These are phyloP conservation scores for Whitmania pigra DNA, from an alignment of 1,140 invertebrate genomes.

Conservation along the genomic window DNA sequence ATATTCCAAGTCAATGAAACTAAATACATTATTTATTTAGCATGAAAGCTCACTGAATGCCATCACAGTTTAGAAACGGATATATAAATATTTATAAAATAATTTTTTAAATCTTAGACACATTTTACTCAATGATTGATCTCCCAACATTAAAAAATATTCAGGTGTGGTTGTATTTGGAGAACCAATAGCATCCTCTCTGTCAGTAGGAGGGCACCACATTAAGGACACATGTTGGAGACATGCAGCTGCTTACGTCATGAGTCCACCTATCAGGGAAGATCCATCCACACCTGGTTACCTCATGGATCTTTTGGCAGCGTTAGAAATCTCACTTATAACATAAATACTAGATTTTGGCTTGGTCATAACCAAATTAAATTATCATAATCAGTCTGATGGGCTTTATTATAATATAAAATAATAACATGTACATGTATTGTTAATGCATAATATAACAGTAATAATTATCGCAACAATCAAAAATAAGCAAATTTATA, in stretches of 20 bases:
- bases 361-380: neutral
- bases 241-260: slow-evolving; percentile 75
- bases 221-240: slow-evolving; percentile 52
- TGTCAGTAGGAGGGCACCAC: slow-evolving; percentile 45
- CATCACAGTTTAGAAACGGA: too few relatives aligned
- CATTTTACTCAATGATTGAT: too few relatives aligned
- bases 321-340: slow-evolving; percentile 49
- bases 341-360: too few relatives aligned
- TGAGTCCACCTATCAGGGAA: slow-evolving; percentile 76
- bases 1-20: too few relatives aligned
- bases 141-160: slow-evolving; percentile 2
- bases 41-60: too few relatives aligned
- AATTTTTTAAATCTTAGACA: too few relatives aligned
- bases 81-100: too few relatives aligned
- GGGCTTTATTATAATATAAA: neutral
- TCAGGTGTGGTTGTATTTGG: slow-evolving; percentile 62
- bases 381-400: neutral
- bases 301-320: slow-evolving; percentile 68
- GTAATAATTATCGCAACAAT: too few relatives aligned
- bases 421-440: too few relatives aligned
- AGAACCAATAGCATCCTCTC: slow-evolving; percentile 76
- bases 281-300: slow-evolving; percentile 67
- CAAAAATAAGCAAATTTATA: too few relatives aligned
- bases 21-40: too few relatives aligned
- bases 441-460: neutral